A percentile compares a stretch with the other conserved stretches of the same genome.
phyloP scores from a whole-genome alignment of 2,113 vertebrate species.

The Mus musculus region DNA sequence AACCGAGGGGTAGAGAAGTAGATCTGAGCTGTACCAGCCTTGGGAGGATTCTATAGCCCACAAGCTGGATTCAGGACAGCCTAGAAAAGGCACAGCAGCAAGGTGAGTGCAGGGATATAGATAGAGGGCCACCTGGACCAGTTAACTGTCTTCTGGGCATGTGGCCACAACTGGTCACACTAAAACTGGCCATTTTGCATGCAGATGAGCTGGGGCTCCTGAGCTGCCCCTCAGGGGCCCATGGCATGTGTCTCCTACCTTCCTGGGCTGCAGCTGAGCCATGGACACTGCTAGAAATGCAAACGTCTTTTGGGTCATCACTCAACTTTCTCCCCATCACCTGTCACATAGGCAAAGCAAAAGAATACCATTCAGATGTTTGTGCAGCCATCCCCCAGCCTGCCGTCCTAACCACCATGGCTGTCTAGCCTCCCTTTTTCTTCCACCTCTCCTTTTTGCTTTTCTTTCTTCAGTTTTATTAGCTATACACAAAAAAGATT shows the following conservation, averaged over 20 bases:
- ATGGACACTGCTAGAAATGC: background rate
- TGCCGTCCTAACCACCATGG: background rate
- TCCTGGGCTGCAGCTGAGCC: no score
- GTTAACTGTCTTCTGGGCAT: background rate
- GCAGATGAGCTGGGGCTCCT: background rate
- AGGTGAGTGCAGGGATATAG: background rate
- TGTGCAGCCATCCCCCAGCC: background rate
- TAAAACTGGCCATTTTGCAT: background rate
- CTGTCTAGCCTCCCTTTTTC: slow-evolving; percentile 19
- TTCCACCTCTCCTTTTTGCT: slow-evolving; percentile 32
- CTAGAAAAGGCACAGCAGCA: background rate
- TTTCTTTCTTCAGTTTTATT: slow-evolving; percentile 78
- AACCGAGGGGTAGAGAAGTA: background rate
- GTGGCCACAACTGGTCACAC: background rate
- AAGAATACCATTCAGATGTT: background rate
- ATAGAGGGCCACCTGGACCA: background rate
- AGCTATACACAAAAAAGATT: slow-evolving; percentile 80
- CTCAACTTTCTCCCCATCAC: background rate
- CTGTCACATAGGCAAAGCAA: background rate
- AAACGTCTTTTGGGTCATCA: background rate
- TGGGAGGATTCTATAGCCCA: background rate
- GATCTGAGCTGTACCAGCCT: background rate
- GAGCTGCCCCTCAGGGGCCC: background rate
- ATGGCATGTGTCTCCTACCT: background rate
- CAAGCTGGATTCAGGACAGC: background rate